Base-by-base conservation (phyloP, 2,797 vertebrate genomes). In the Steatocranus sp. region DNA sequence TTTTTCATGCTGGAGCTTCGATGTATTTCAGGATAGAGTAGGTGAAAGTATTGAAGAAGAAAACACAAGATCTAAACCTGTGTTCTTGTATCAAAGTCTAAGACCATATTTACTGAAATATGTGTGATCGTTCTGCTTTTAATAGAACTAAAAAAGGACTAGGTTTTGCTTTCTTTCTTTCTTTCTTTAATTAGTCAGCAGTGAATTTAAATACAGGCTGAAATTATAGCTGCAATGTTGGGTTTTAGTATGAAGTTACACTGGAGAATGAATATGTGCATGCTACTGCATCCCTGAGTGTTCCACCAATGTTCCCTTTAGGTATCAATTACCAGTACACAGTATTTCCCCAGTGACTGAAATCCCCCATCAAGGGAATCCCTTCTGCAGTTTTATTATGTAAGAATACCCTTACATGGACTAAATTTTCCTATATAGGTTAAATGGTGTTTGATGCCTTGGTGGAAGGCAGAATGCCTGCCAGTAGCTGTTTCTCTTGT, bases 371-470 rank as follows among this genome's bases (percentile, higher is more conserved):
- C 89, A 92, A 74, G 93, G 91, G 92, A 94, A 90, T 92, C 87
- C 87, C 89, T 84, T 87, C 89, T 79, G 90, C 83, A 68, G 1
- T 86, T 86, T 84, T 85, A 86, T 76, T 83, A 80, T 89, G 85
- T 53, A 83, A 82, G 86, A 91, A 88, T 84, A 83, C 63, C 68
- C 87, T 90, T 88, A 90, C 82, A 88, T 91, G 88, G 83, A 89
- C 88, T 88, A 93, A 92, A 94, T 85, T 87, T 81, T 80, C 48
- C 90, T 89, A 91, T 94, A 86, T 91, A 87, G 92, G 91, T 88
- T 93, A 93, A 94, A 91, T 93, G 91, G 80, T 83, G 80, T 89
- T 82, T 82, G 91, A 89, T 89, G 90, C 88, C 56, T 81, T 43
- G 30, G 79, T 88, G 68, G 86, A 83, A 90, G 81, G 83, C 83